Evolutionary conservation across 2,888 invertebrate species (phyloP), one percentile per base, ranked within the genome.

Genomic region (Xylophagus ater): DNA sequence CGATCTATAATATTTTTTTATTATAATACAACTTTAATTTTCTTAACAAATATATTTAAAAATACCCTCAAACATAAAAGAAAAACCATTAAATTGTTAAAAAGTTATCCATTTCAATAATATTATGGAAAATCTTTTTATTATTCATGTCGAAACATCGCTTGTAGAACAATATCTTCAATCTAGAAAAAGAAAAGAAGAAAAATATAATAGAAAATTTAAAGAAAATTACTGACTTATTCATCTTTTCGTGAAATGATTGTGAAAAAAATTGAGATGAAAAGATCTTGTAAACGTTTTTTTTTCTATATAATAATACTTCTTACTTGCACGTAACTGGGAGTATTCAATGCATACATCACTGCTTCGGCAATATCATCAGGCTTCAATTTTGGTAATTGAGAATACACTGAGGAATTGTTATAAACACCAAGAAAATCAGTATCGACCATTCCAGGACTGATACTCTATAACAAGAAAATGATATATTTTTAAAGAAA

Each of bases 311-410:
- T 31, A 30, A 37, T n/a, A n/a, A n/a, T n/a, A n/a, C n/a, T n/a
- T n/a, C 45, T 56, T 53, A 75, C 72, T 60, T 72, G 70, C 10
- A 74, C 75, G 48, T 71, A 66, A 1, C 74, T 66, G 3, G 78
- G 77, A 1, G 76, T 73, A 4, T 73, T 67, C 10, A 82, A 56
- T 1, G 71, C 71, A 52, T 75, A 78, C 9, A 72, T 43, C 2
- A 78, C 70, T 2, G 77, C 72, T 43, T 74, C 68, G 1, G 78
- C 75, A 5, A 82, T 66, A 53, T 81, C 80, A 28, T 63, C 57
- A 0, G 77, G 55, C 33, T 69, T 59, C 4, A 77, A 65, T 36
- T 60, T 55, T 26, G 70, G 67, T 45, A 66, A 52, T 14, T 57
- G 53, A 8, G 58, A 57, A 33, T 65, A 58, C 14, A 58, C 51